Evolutionary conservation across 64 coral and sea anemone genomes (phyloP), one percentile per base, ranked within the genome.

Genomic region (Acropora yongei): DNA sequence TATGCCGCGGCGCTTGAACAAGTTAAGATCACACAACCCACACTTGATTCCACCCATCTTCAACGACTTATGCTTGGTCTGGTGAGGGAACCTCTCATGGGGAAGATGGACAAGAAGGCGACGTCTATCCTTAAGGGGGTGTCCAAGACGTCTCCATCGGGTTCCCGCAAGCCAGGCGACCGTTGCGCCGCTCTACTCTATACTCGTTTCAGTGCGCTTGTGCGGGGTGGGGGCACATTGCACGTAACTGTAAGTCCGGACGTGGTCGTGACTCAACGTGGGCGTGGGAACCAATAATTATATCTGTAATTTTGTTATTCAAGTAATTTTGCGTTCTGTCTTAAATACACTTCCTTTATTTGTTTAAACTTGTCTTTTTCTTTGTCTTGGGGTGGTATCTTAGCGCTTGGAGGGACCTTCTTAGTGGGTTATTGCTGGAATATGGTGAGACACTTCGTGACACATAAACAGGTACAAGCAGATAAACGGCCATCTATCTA

Each of bases 81-180:
- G 5, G n/a, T 72, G 9, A 30, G 18, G 0, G 69, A 72, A 6
- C 69, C 69, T 30, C 30, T 30, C 30, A 30, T 30, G 30, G 30
- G 0, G 30, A 30, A 30, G 30, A 30, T 30, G 69, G 69, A 18
- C 9, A 72, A 20, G 40, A 9, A 72, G 68, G 68, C 68, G 68
- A 40, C 69, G 7, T 72, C 69, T 72, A 72, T 72, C 69, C 30
- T 72, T 53, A 81, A 4, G 72, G 44, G 48, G 80, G 86, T 76
- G 41, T 76, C 42, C 41, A 76, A 76, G 74, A 10, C 74, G 41
- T 44, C 43, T 46, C 40, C 40, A 76, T 43, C 73, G 1, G 9
- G 73, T 43, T 76, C 4, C 40, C 3, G 71, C 73, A 42, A 7
- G 73, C 4, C 39, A 44, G 41, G 73, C 40, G 73, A 1, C 73